phyloP scores from a whole-genome alignment of 2,888 invertebrate genomes.

The Colostygia pectinataria region DNA sequence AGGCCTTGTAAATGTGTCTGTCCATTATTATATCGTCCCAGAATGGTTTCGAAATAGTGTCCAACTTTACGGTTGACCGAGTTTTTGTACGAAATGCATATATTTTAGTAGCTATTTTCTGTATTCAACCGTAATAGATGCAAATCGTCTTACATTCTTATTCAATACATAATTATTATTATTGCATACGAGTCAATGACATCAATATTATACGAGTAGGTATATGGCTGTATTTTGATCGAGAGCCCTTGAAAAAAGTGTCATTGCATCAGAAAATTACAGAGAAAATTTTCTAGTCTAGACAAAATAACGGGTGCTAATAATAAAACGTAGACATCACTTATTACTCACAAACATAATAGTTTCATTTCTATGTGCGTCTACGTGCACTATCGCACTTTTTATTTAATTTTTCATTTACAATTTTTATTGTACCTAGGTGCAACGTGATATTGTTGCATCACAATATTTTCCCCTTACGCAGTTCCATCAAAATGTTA shows the following conservation, averaged over 20 bases:
- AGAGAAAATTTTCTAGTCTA: too few species aligned
- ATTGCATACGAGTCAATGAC: too few species aligned
- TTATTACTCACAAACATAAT: too few species aligned
- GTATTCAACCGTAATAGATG: conserved; percentile 45
- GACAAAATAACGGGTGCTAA: conserved; percentile 6
- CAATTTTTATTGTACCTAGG: conserved; percentile 23
- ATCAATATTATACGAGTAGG: too few species aligned
- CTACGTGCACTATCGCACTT: too few species aligned
- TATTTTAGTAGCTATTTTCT: conserved; percentile 45
- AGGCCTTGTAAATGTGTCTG: conserved; percentile 62
- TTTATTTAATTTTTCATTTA: neutral
- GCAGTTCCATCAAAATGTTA: conserved; percentile 57
- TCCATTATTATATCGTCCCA: conserved; percentile 46
- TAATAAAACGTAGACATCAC: neutral
- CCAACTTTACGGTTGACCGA: conserved; percentile 56
- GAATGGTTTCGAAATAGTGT: conserved; percentile 54
- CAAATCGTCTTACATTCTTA: conserved; percentile 35
- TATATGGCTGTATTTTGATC: too few species aligned
- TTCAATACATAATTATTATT: too few species aligned
- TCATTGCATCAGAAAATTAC: too few species aligned
- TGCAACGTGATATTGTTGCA: conserved; percentile 39
- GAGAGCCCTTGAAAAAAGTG: too few species aligned
- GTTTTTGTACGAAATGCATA: conserved; percentile 61
- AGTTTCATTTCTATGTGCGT: too few species aligned
- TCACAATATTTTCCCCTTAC: conserved; percentile 41